Base-by-base conservation (phyloP, 2,888 invertebrate genomes). In the Acronicta alni region DNA sequence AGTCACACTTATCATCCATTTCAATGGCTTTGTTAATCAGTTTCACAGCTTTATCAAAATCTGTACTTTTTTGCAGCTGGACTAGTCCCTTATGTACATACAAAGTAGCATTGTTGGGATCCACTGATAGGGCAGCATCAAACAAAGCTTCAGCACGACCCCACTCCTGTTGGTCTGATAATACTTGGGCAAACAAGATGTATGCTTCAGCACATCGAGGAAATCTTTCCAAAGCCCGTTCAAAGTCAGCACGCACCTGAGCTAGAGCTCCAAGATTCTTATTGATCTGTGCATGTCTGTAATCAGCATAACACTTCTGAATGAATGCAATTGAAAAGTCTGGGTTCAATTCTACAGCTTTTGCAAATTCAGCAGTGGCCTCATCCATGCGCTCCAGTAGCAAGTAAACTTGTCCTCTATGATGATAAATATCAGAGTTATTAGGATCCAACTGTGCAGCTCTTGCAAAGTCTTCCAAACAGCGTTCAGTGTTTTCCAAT, bases 231-330 rank as follows among this genome's bases (percentile, higher is more conserved):
- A 97, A 94, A 16, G 97, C 96, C 63, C 95, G 94, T 81, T 97
- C 96, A 89, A 99, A 98, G 67, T 96, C 96, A 65, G 95, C 90
- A 85, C 97, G 95, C 0, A 97, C 96, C 77, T 95, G 94, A 77
- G 96, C 94, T 49, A 97, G 85, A 44, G 96, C 93, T 68, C 93
- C 94, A 59, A 95, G 91, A 85, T 97, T 96, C 79, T 95, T 95
- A 45, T 95, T 93, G 46, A 95, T 82, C 63, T 96, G 94, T 26
- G 97, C 96, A 82, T 96, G 94, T 76, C 97, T 96, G 85, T 98
- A 98, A 85, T 98, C 97, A 35, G 97, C 97, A 89, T 98, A 99
- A 83, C 97, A 97, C 89, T 98, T 98, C 88, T 99, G 99, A 52
- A 98, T 97, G 75, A 96, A 96, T 3, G 98, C 97, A 83, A 98